phyloP scores from a whole-genome alignment of 2,888 invertebrate species.

The Sphinx pinastri region DNA sequence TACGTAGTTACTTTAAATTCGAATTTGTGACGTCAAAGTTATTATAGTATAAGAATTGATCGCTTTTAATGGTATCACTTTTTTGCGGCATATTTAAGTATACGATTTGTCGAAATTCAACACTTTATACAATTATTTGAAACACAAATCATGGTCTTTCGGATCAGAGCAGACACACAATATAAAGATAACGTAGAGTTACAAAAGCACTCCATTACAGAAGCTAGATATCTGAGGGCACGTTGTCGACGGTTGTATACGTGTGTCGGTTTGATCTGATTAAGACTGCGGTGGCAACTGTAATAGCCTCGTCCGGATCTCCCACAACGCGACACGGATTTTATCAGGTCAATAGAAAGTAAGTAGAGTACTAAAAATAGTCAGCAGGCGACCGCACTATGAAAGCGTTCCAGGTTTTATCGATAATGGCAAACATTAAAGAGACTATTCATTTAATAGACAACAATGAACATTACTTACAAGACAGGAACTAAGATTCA shows the following conservation, averaged over 20 bases:
- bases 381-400: background rate
- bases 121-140: too few relatives aligned
- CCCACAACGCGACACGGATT: conserved; percentile 22
- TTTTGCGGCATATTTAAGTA: background rate
- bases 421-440: too few relatives aligned
- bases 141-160: too few relatives aligned
- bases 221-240: background rate
- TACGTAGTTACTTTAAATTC: background rate
- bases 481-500: too few relatives aligned
- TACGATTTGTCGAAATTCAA: too few relatives aligned
- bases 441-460: too few relatives aligned
- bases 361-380: background rate
- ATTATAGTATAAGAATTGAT: background rate
- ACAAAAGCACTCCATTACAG: background rate
- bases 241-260: background rate
- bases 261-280: conserved; percentile 5
- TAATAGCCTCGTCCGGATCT: conserved; percentile 24
- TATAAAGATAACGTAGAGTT: too few relatives aligned
- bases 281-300: conserved; percentile 18
- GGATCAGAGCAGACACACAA: too few relatives aligned
- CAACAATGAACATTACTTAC: too few relatives aligned
- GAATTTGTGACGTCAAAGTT: background rate
- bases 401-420: background rate
- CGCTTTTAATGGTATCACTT: background rate
- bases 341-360: conserved; percentile 20